Conservation (phyloP, 2,888 invertebrate species). For the Ormyrus labotus region DNA sequence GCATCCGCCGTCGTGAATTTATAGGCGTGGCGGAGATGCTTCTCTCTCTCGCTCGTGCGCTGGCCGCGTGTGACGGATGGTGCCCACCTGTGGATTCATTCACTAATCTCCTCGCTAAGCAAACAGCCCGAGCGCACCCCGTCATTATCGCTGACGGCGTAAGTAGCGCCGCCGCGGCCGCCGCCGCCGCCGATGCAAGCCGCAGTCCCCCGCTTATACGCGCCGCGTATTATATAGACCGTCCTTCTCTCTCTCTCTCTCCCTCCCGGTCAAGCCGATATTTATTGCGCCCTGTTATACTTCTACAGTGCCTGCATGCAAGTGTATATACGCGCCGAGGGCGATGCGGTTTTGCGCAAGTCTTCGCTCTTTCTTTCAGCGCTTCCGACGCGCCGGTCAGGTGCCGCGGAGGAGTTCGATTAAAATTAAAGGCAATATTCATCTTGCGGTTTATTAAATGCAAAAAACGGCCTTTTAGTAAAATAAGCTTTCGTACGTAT, state of each 20-base stretch:
- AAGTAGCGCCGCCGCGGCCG: conserved; percentile 69
- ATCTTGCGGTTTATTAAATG: too few species aligned
- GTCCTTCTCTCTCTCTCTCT: conserved; percentile 29
- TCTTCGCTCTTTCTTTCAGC: neutral
- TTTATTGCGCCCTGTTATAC: conserved; percentile 66
- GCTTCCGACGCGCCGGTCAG: conserved; percentile 4
- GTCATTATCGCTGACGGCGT: conserved; percentile 75
- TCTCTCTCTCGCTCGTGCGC: conserved; percentile 53
- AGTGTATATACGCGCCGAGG: neutral
- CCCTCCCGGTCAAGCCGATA: conserved; percentile 61
- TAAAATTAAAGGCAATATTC: neutral
- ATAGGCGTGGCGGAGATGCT: conserved; percentile 69
- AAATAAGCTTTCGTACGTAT: too few species aligned
- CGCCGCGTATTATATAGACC: conserved; percentile 43
- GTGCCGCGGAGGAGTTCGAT: neutral
- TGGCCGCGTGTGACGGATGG: conserved; percentile 73
- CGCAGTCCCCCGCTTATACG: conserved; percentile 6
- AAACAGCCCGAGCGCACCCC: conserved; percentile 74
- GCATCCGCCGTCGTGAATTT: conserved; percentile 53
- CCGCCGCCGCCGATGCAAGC: too few species aligned
- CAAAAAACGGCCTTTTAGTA: too few species aligned
- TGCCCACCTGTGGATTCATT: conserved; percentile 76
- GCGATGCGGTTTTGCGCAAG: too few species aligned
- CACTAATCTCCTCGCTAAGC: conserved; percentile 76
- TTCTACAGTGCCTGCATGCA: conserved; percentile 2